These are phyloP conservation scores for Daboia siamensis DNA, from an alignment of 2,113 vertebrate genomes.

Conservation along the genomic window DNA sequence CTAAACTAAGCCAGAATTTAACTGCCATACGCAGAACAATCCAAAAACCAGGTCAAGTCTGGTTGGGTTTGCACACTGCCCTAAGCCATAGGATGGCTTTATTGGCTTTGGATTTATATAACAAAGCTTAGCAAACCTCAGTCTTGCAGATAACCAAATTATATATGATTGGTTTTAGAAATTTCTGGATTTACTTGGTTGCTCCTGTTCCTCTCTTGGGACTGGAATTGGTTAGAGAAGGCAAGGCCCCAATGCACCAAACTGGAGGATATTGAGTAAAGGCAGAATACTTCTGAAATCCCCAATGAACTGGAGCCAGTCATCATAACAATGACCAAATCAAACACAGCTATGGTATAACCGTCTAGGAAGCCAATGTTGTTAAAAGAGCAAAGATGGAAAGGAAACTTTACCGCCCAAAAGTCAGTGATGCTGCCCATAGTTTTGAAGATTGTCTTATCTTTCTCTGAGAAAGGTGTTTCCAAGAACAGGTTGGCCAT, in stretches of 20 bases:
- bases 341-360: background rate
- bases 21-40: background rate
- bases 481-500: conserved; percentile 63
- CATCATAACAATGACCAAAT: background rate
- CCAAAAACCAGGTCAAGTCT: background rate
- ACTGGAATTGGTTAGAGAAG: background rate
- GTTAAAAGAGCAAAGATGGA: background rate
- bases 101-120: background rate
- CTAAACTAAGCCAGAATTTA: background rate
- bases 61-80: background rate
- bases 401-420: conserved; percentile 64
- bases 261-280: background rate
- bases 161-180: background rate
- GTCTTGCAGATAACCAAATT: background rate
- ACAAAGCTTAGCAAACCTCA: background rate
- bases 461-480: conserved; percentile 18
- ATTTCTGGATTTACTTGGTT: background rate
- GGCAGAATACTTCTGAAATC: background rate
- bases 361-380: background rate
- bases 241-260: background rate
- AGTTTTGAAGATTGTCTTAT: conserved; percentile 39
- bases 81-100: background rate
- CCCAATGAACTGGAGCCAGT: background rate
- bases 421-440: conserved; percentile 58
- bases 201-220: background rate